phyloP scores from a whole-genome alignment of 2,888 invertebrate species.

The Hylaea fasciaria region DNA sequence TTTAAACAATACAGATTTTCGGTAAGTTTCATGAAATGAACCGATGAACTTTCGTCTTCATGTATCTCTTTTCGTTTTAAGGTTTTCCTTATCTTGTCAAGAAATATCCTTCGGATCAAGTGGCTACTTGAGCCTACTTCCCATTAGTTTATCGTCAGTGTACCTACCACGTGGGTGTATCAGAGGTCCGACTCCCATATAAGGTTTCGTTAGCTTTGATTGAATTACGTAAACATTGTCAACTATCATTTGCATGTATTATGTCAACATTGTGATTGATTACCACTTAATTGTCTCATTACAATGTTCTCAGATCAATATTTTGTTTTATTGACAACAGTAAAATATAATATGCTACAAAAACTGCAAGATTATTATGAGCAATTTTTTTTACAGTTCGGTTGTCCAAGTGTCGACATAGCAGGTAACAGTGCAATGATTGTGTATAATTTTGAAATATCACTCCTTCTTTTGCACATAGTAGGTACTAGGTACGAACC shows the following conservation, averaged over 20 bases:
- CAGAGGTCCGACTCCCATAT: slow-evolving; percentile 53
- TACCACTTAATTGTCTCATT: slow-evolving; percentile 37
- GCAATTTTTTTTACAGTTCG: no score
- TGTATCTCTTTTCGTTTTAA: no score
- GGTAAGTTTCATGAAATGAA: no score
- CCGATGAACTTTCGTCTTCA: no score
- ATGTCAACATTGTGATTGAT: slow-evolving; percentile 49
- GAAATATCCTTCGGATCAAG: no score
- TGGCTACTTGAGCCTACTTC: no score
- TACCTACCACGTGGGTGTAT: slow-evolving; percentile 52
- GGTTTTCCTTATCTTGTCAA: no score
- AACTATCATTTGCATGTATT: slow-evolving; percentile 56
- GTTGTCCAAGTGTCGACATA: not conserved
- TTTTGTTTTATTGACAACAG: slow-evolving; percentile 1
- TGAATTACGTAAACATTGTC: slow-evolving; percentile 58
- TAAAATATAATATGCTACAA: not conserved
- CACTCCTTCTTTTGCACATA: slow-evolving; percentile 5
- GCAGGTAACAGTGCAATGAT: slow-evolving; percentile 5
- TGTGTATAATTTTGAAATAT: slow-evolving; percentile 17
- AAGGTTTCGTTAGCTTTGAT: slow-evolving; percentile 57
- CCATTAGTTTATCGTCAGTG: not conserved
- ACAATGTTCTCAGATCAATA: slow-evolving; percentile 17
- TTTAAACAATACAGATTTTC: no score
- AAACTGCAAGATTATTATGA: not conserved
- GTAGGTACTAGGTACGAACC: slow-evolving; percentile 7